Conservation (phyloP, 2,113 vertebrate genomes). For the Tenebrosternarchus preto region DNA sequence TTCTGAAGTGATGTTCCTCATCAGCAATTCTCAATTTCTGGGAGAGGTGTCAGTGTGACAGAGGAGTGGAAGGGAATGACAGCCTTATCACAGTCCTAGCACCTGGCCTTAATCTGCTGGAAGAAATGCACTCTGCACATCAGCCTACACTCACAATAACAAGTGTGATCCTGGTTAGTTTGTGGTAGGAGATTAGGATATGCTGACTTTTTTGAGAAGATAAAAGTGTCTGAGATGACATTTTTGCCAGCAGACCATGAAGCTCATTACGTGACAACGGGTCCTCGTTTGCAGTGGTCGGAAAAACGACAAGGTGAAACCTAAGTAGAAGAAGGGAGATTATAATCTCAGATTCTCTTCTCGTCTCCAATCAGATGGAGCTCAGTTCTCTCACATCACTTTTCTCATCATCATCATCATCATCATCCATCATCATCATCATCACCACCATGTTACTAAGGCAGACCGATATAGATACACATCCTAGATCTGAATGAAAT, state of each 20-base stretch:
- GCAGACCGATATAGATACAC: slow-evolving; percentile 49
- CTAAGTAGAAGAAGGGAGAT: slow-evolving; percentile 52
- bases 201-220: slow-evolving; percentile 62
- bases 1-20: background rate
- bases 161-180: slow-evolving; percentile 55
- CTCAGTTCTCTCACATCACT: slow-evolving; percentile 52
- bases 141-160: slow-evolving; percentile 50
- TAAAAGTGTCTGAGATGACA: slow-evolving; percentile 56
- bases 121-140: slow-evolving; percentile 65
- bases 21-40: background rate
- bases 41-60: slow-evolving; percentile 6
- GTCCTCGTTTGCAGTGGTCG: slow-evolving; percentile 50
- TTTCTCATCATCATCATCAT: slow-evolving; percentile 7
- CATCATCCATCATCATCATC: slow-evolving; percentile 19
- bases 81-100: slow-evolving; percentile 54
- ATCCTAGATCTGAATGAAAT: slow-evolving; percentile 15
- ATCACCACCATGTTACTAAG: slow-evolving; percentile 24
- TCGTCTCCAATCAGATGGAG: slow-evolving; percentile 63
- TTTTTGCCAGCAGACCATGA: slow-evolving; percentile 74
- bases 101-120: slow-evolving; percentile 64
- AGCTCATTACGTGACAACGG: slow-evolving; percentile 70
- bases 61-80: background rate
- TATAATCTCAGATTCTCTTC: slow-evolving; percentile 57
- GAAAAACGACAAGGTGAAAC: slow-evolving; percentile 33
- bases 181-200: slow-evolving; percentile 58